These are phyloP conservation scores for Zaprionus inermis DNA, from an alignment of 1,140 invertebrate species.

Conservation along the genomic window DNA sequence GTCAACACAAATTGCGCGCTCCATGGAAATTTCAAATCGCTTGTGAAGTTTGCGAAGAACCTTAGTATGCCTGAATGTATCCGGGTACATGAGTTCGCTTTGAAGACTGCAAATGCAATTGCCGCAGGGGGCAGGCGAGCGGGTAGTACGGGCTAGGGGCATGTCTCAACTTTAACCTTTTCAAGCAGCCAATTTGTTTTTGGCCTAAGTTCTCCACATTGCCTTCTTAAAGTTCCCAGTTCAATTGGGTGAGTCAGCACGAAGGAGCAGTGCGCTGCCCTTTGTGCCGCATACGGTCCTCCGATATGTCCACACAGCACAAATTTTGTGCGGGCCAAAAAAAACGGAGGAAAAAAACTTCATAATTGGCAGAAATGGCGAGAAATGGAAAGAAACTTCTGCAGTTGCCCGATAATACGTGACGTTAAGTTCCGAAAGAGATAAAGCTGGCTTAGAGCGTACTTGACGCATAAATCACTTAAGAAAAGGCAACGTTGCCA, in stretches of 20 bases:
- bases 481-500: background rate
- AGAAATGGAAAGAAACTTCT: conserved; percentile 40
- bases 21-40: conserved; percentile 57
- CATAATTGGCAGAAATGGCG: conserved; percentile 50
- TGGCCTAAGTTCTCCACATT: conserved; percentile 8
- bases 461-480: conserved; percentile 33
- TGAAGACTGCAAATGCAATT: conserved; percentile 11
- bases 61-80: conserved; percentile 53
- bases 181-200: conserved; percentile 41
- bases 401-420: conserved; percentile 16
- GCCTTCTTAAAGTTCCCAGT: conserved; percentile 59
- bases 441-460: conserved; percentile 6
- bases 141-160: background rate
- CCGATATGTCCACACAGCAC: conserved; percentile 16
- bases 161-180: conserved; percentile 39
- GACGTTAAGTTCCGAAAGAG: background rate
- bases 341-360: conserved; percentile 18
- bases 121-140: conserved; percentile 2
- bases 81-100: conserved; percentile 2
- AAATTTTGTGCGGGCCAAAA: conserved; percentile 12
- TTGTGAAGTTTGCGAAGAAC: conserved; percentile 26
- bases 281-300: conserved; percentile 23
- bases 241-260: conserved; percentile 65
- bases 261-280: background rate
- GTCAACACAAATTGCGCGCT: conserved; percentile 41